Conservation (phyloP, 2,113 vertebrate genomes). For the Corapipo altera region DNA sequence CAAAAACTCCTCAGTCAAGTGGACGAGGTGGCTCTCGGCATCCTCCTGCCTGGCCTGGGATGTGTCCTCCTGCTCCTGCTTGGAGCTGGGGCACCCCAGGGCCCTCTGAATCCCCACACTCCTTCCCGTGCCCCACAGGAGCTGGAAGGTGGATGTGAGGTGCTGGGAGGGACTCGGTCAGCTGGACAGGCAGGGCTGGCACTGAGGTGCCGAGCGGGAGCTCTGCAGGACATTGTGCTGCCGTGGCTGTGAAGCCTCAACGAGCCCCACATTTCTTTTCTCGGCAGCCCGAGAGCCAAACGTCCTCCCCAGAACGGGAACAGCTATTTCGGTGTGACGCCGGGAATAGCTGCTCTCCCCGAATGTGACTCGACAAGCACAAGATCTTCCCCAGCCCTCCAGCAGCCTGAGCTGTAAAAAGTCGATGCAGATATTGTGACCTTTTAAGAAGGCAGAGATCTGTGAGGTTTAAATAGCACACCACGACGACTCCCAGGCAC, state of each 20-base stretch:
- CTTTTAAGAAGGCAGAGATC: not conserved
- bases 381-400: not conserved
- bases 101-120: fast-evolving
- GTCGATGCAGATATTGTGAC: not conserved
- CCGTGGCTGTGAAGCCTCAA: not conserved
- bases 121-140: not conserved
- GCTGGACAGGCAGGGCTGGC: not conserved
- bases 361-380: not conserved
- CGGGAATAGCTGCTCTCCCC: not conserved
- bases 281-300: not conserved
- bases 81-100: not conserved
- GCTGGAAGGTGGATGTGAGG: not conserved
- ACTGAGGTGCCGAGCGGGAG: not conserved
- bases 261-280: not conserved
- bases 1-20: fast-evolving
- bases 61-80: fast-evolving
- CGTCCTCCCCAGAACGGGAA: not conserved
- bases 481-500: not conserved
- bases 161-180: not conserved
- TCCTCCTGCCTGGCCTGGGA: not conserved
- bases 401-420: not conserved
- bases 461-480: not conserved
- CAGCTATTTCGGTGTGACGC: not conserved
- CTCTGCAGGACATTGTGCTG: not conserved
- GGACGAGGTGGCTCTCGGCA: not conserved